A percentile compares a stretch with the other conserved stretches of the same genome.
These are phyloP conservation scores for Patagioenas fasciata DNA, from an alignment of 2,113 vertebrate species.

Conservation along the genomic window DNA sequence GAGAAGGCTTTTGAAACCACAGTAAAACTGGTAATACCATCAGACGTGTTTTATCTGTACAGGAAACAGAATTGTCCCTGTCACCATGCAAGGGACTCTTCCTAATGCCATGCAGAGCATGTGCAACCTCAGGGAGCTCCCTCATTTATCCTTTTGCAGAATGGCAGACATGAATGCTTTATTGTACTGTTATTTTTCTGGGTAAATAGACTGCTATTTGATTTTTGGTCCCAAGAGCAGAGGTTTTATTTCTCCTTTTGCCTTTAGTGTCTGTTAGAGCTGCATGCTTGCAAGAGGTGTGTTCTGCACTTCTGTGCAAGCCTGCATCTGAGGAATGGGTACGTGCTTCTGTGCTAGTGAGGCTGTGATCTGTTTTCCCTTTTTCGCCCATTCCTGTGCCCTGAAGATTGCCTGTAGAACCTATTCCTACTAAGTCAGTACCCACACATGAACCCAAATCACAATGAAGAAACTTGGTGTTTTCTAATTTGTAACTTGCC, in stretches of 20 bases:
- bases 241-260: neutral
- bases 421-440: neutral
- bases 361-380: neutral
- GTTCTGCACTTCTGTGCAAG: neutral
- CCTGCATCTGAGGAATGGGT: neutral
- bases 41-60: neutral
- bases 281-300: accelerated
- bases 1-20: neutral
- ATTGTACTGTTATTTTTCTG: neutral
- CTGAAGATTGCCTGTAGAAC: neutral
- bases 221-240: neutral
- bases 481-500: neutral
- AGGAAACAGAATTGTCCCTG: neutral
- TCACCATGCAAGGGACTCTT: neutral
- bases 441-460: neutral
- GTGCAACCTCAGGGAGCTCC: neutral
- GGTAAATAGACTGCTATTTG: neutral
- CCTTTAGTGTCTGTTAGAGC: neutral
- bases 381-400: neutral
- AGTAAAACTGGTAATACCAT: accelerated
- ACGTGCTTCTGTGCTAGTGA: neutral
- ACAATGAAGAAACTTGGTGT: accelerated
- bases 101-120: neutral
- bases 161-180: neutral
- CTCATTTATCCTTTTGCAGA: neutral